These are phyloP conservation scores for Enteromius afrohamiltoni DNA, from an alignment of 2,797 vertebrate species.

Conservation along the genomic window DNA sequence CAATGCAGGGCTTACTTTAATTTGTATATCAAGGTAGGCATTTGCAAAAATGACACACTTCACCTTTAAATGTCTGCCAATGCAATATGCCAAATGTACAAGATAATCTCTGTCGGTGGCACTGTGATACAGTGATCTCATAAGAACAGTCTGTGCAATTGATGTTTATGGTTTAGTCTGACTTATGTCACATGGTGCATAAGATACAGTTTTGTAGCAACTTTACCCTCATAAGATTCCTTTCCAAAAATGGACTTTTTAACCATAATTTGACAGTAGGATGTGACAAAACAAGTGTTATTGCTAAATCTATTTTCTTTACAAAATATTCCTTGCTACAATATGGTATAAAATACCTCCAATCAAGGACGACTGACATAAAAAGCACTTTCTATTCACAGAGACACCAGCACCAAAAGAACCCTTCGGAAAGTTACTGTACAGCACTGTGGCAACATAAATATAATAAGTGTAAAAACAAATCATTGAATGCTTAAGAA, in stretches of 20 bases:
- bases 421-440: slow-evolving; percentile 73
- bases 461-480: slow-evolving; percentile 47
- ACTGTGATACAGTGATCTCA: slow-evolving; percentile 51
- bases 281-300: slow-evolving; percentile 72
- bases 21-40: background rate
- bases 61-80: background rate
- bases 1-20: background rate
- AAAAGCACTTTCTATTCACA: slow-evolving; percentile 67
- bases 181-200: slow-evolving; percentile 64
- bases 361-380: slow-evolving; percentile 66
- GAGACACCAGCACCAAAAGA: slow-evolving; percentile 77
- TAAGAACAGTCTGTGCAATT: slow-evolving; percentile 30
- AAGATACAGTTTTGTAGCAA: slow-evolving; percentile 60
- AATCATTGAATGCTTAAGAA: slow-evolving; percentile 53
- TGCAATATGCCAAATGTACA: slow-evolving; percentile 4
- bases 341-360: slow-evolving; percentile 77
- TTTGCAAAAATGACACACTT: slow-evolving; percentile 1
- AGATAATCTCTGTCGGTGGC: slow-evolving; percentile 67
- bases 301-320: slow-evolving; percentile 81
- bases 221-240: slow-evolving; percentile 41
- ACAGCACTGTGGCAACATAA: slow-evolving; percentile 68
- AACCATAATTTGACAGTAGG: slow-evolving; percentile 39
- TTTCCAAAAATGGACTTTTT: slow-evolving; percentile 35
- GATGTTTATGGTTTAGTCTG: slow-evolving; percentile 62
- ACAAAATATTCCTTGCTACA: slow-evolving; percentile 81